Evolutionary conservation across 2,113 vertebrate species (phyloP).

Genomic region (Hippolais icterina): DNA sequence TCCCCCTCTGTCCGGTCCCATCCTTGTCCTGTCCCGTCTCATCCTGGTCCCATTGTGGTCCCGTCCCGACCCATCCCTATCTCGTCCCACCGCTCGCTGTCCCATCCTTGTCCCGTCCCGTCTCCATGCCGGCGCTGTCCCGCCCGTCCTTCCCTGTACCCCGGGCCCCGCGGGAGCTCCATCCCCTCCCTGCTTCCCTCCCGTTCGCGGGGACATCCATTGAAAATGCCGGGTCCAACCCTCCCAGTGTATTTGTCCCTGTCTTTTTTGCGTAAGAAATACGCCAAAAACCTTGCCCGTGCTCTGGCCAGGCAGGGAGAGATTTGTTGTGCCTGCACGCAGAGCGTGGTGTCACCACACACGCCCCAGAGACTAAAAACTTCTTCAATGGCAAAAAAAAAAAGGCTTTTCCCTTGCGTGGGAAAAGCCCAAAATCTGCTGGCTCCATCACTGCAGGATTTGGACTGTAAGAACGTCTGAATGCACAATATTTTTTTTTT

Average conservation of each 20-base stretch:
- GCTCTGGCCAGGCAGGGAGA: background rate
- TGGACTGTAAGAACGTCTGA: background rate
- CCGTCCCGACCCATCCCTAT: background rate
- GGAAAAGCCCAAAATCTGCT: background rate
- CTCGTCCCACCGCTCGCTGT: background rate
- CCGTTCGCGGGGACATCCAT: accelerated
- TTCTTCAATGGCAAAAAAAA: background rate
- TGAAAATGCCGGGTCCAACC: background rate
- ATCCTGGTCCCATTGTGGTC: background rate
- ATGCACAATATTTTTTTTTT: background rate
- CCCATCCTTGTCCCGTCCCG: background rate
- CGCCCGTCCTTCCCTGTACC: background rate
- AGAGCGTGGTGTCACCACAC: background rate
- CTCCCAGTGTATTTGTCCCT: accelerated
- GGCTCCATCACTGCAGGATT: background rate
- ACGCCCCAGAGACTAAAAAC: background rate
- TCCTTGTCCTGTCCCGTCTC: background rate
- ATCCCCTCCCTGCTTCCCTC: background rate
- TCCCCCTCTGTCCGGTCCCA: background rate
- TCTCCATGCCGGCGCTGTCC: background rate
- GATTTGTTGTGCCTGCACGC: background rate
- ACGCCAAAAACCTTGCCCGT: background rate
- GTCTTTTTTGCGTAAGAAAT: background rate
- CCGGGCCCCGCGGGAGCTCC: background rate
- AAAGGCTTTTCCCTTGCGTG: accelerated